Base-by-base conservation (phyloP, 2,113 vertebrate genomes). In the Siphamia tubifer region DNA sequence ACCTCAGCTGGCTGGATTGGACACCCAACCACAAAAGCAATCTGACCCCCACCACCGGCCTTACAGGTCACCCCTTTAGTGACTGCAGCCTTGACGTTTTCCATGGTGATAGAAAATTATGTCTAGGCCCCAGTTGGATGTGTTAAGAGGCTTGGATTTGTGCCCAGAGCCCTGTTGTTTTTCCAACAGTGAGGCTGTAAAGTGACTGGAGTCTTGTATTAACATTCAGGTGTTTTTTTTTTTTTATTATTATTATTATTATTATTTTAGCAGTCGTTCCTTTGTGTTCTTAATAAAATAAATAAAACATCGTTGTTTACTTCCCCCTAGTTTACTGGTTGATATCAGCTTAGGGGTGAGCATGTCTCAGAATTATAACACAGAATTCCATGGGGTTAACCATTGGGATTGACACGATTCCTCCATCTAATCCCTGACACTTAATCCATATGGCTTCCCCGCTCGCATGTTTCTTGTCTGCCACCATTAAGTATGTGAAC, bases 11-110 rank as follows among this genome's bases (percentile, higher is more conserved):
- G 62, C 62, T 64, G 75, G 55, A 74, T 66, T 36, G 73, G 68
- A 85, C 68, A 70, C 39, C 44, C 55, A 68, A 4, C 67, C 69
- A 61, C 79, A 79, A 62, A 83, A 79, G 78, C 80, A 80, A 85
- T 83, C 36, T 83, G 82, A 86, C 76, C 85, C 88, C 74, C 70
- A 36, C 49, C 13, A 6, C 51, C 44, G 73, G 67, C 80, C 69
- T 49, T 48, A 7, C 47, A 20, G 84, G 78, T 85, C 85, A 73
- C 63, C 42, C 42, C 56, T 77, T 80, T 68, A 73, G 76, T 73
- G 78, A 71, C 76, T 74, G 54, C 81, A 56, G 68, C 53, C 80
- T 42, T 42, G 0, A 2, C 58, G 85, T 86, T 86, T 86, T 53
- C 71, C 76, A 68, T 74, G 78, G 81, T 21, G 72, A 88, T 9